Conservation (phyloP, 2,113 vertebrate species). For the Paramormyrops kingsleyae region DNA sequence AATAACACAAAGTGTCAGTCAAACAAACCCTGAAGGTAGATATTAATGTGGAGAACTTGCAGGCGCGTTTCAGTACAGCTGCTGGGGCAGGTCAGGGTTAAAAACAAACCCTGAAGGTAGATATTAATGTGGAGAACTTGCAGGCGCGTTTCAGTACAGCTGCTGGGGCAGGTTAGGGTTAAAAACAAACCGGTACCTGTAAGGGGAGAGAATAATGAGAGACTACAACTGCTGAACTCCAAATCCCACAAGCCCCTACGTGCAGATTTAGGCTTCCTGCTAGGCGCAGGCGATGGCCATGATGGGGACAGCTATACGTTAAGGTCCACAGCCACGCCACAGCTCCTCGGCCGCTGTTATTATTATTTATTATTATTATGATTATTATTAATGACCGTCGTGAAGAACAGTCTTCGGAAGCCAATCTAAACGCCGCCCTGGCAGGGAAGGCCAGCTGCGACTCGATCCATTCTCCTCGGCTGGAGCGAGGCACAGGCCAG, state of each 20-base stretch:
- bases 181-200: neutral
- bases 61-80: neutral
- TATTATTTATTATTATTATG: neutral
- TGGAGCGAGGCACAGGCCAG: neutral
- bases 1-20: neutral
- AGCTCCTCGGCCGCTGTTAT: neutral
- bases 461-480: neutral
- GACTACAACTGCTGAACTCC: slow-evolving; percentile 4
- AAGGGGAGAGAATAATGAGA: neutral
- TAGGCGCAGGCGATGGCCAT: neutral
- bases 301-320: neutral
- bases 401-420: neutral
- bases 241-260: slow-evolving; percentile 2
- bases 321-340: neutral
- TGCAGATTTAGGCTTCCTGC: neutral
- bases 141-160: neutral
- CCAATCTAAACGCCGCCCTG: neutral
- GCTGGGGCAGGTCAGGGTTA: neutral
- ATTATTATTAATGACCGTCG: neutral
- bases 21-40: neutral
- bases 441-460: neutral
- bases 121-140: neutral
- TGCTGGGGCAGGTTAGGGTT: neutral
- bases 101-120: neutral
- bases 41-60: neutral